Evolutionary conservation across 2,113 vertebrate genomes (phyloP), one percentile per base, ranked within the genome.

Genomic region (Smithornis capensis): DNA sequence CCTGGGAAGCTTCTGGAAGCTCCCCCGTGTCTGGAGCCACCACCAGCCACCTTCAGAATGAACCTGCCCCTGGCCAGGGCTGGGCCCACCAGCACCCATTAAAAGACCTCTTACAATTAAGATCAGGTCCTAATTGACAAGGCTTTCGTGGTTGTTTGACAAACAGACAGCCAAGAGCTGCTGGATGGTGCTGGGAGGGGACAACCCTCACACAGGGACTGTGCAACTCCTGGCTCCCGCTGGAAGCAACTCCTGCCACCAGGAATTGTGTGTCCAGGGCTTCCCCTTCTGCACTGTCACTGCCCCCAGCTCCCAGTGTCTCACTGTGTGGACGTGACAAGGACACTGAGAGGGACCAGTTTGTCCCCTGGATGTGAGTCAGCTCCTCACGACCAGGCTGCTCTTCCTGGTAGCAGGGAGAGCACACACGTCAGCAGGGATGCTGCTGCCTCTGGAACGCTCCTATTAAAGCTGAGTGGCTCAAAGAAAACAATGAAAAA

Each of bases 171-270:
- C 11, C 9, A 67, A 6, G 4, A 14, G 63, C 40, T 14, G 27
- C 5, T 19, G 65, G 65, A 2, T 12, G 45, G 33, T 55, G 56
- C 45, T 49, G 82, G 75, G 28, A 19, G 56, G 4, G 9, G 69
- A 12, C 1, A 4, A 14, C 13, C 23, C 1, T 15, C 2, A 5
- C 77, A 1, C 1, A 0, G 6, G 50, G 47, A 4, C 9, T 4
- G 22, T 27, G 53, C 60, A 10, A 25, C 47, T 29, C 42, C 29
- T 27, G 45, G 8, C 49, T 25, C 53, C 24, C 8, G 29, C 67
- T 70, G 87, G 49, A 57, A 64, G 23, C 5, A 27, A 18, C 15
- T 24, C 24, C 29, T 29, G 22, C 38, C 7, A 22, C 4, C 50
- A 42, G 64, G 45, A n/a, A 40, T 45, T 22, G 6, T 24, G 1